Evolutionary conservation across 2,797 vertebrate species (phyloP).

Genomic region (Chaetophractus vellerosus): DNA sequence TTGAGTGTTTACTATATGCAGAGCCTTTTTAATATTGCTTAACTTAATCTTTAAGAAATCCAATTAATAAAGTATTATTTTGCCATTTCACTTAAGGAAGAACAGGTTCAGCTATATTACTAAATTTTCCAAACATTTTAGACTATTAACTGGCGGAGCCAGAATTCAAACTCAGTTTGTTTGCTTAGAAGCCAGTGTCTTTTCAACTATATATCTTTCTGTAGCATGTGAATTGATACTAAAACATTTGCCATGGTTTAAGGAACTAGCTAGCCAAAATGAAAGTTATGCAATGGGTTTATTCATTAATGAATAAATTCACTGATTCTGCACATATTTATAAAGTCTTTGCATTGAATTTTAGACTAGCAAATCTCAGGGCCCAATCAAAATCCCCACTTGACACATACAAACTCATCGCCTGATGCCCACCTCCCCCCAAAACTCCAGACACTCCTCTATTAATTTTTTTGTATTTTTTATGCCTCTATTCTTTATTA

Average conservation of each 20-base stretch:
- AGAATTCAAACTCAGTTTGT: background rate
- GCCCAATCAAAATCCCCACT: background rate
- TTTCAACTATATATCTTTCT: background rate
- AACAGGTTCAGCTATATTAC: background rate
- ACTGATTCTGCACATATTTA: background rate
- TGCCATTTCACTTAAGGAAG: background rate
- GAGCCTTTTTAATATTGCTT: background rate
- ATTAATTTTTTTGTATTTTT: too few relatives aligned
- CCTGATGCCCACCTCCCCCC: accelerated
- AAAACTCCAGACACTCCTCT: accelerated
- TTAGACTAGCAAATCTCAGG: background rate
- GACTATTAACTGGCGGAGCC: background rate
- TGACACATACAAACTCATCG: background rate
- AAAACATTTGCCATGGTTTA: background rate
- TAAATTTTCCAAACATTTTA: background rate
- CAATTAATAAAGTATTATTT: background rate
- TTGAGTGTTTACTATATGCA: background rate
- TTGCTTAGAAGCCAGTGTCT: background rate
- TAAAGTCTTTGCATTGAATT: background rate
- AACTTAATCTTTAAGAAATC: background rate
- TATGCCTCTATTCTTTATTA: background rate
- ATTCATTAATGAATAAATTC: background rate
- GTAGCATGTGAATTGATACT: background rate
- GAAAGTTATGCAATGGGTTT: background rate
- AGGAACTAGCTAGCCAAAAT: background rate